Evolutionary conservation across 2,797 vertebrate species (phyloP), one percentile per base, ranked within the genome.

Genomic region (Microctenopoma stevenorrisi): DNA sequence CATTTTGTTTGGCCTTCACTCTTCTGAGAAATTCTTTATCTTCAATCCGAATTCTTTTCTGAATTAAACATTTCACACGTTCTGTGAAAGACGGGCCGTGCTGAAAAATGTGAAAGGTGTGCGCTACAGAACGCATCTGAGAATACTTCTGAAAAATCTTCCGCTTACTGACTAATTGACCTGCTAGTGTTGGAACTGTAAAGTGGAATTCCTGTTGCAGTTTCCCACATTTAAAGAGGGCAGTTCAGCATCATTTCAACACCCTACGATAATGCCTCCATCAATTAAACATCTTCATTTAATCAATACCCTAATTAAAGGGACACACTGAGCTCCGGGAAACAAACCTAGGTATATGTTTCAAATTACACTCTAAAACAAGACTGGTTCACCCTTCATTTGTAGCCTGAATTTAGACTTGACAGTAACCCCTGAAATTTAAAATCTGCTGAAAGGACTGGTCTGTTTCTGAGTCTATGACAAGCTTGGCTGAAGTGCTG

Each of bases 1-100:
- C 52, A 68, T 77, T 80, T 76, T 66, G 72, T 86, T 85, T 79
- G 81, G 85, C 85, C 85, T 87, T 82, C 75, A 61, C 56, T 74
- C 76, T 75, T 54, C 30, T 15, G 55, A 68, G 50, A 37, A 71
- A 62, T 56, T 65, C 43, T 72, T 37, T 13, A 2, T 38, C 61
- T 68, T 46, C 46, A 51, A 62, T 63, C 48, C 44, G 18, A 71
- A 67, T 51, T 82, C 48, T 63, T 78, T 4, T 30, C 53, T 18
- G 66, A 81, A 76, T 79, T 15, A 68, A 75, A 69, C 56, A 62
- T 62, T 74, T 35, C 33, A 35, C 33, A 35, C 65, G 57, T 64
- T 59, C 22, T 6, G 30, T 44, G 51, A 62, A 66, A 69, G 33
- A 55, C 53, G 28, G 70, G 73, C 65, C 44, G 62, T 61, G 67